phyloP scores from a whole-genome alignment of 2,113 vertebrate genomes.

The Ciconia maguari region DNA sequence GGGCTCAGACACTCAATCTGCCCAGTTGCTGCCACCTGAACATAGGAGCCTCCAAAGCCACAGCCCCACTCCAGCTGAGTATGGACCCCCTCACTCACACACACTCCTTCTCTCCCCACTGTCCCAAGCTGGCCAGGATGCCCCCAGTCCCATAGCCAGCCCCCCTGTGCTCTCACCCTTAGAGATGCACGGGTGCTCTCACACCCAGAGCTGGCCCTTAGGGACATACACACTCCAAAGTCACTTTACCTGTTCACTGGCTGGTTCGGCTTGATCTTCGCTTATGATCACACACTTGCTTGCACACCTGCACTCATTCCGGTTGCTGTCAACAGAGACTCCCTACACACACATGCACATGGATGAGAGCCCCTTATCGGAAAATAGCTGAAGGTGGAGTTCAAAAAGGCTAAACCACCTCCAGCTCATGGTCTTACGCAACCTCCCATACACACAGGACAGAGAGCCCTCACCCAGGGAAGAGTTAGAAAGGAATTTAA shows the following conservation, averaged over 20 bases:
- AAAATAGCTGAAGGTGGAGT: neutral
- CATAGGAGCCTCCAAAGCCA: neutral
- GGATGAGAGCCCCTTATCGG: neutral
- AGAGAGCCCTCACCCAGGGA: neutral
- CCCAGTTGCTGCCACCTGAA: too few species aligned
- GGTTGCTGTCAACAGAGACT: neutral
- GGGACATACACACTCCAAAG: neutral
- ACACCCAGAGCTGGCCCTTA: neutral
- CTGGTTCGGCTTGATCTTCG: neutral
- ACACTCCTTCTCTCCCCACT: neutral
- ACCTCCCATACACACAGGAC: neutral
- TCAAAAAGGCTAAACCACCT: neutral
- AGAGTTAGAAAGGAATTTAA: neutral
- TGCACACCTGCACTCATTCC: fast-evolving
- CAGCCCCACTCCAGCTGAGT: neutral
- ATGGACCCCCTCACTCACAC: neutral
- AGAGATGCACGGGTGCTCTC: neutral
- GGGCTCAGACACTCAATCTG: neutral
- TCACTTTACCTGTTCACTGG: neutral
- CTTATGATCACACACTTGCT: fast-evolving
- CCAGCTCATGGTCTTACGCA: neutral
- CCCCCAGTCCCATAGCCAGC: neutral
- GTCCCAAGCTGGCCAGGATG: too few species aligned
- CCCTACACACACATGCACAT: fast-evolving
- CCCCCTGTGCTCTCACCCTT: fast-evolving